phyloP scores from a whole-genome alignment of 2,888 invertebrate species.

The Orthosia cruda region DNA sequence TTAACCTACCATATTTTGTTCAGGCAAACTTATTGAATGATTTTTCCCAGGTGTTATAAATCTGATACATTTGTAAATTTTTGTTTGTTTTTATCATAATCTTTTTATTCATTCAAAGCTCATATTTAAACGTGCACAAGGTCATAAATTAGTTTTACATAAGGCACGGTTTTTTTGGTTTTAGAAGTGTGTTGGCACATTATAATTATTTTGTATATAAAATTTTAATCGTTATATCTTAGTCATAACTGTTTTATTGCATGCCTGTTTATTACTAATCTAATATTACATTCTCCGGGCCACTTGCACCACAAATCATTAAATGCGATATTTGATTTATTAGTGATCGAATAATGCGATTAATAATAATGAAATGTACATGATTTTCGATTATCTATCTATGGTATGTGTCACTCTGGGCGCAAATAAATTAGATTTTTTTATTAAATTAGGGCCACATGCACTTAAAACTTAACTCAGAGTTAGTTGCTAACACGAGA shows the following conservation, averaged over 20 bases:
- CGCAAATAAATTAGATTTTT: too few species aligned
- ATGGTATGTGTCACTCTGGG: too few species aligned
- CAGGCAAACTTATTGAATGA: background rate
- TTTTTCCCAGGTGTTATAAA: background rate
- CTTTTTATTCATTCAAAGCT: background rate
- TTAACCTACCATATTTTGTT: background rate
- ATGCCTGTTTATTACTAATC: slow-evolving; percentile 11
- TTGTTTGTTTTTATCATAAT: slow-evolving; percentile 2
- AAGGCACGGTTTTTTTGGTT: slow-evolving; percentile 8
- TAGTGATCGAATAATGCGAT: too few species aligned
- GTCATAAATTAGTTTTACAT: background rate
- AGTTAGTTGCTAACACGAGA: too few species aligned
- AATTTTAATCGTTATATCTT: background rate
- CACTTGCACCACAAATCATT: background rate
- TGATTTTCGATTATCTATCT: too few species aligned
- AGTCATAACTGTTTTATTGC: slow-evolving; percentile 3
- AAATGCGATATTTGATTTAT: background rate
- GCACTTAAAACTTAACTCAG: too few species aligned
- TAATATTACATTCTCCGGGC: background rate
- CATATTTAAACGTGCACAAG: slow-evolving; percentile 15
- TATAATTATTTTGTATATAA: background rate
- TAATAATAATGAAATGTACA: too few species aligned
- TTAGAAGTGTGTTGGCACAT: background rate
- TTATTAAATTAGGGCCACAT: too few species aligned
- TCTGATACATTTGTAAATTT: background rate